Evolutionary conservation across 2,888 invertebrate genomes (phyloP).

Genomic region (Dicycla oo): DNA sequence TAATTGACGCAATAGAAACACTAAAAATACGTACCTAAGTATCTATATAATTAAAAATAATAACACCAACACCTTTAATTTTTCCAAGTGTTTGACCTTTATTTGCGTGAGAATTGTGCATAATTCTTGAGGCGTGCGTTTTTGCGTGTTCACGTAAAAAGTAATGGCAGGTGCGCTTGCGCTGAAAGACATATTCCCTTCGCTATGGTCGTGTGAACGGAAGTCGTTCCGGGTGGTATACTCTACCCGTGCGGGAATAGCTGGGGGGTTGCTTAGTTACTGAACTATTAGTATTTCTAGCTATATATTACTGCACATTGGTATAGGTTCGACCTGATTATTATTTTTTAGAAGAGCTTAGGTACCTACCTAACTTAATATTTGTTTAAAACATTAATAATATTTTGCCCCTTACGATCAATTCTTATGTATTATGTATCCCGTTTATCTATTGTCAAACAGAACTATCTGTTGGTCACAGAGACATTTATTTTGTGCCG

Average conservation of each 20-base stretch:
- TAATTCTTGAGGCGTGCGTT: conserved; percentile 34
- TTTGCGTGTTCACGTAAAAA: conserved; percentile 56
- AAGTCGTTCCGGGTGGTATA: conserved; percentile 64
- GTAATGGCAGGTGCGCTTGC: conserved; percentile 52
- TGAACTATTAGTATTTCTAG: background rate
- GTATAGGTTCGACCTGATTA: too few species aligned
- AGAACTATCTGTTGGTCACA: background rate
- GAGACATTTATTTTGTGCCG: background rate
- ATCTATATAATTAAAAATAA: conserved; percentile 46
- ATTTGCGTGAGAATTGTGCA: conserved; percentile 48
- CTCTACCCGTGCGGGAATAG: conserved; percentile 22
- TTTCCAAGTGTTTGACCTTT: conserved; percentile 37
- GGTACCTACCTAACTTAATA: too few species aligned
- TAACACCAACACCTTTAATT: conserved; percentile 23
- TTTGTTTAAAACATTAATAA: too few species aligned
- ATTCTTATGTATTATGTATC: too few species aligned
- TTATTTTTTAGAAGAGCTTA: too few species aligned
- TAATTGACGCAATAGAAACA: conserved; percentile 24
- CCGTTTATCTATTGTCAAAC: background rate
- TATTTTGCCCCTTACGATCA: too few species aligned
- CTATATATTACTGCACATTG: background rate
- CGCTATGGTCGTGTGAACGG: conserved; percentile 67
- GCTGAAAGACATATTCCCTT: conserved; percentile 34
- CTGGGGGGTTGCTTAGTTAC: conserved; percentile 35
- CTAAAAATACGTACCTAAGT: conserved; percentile 4